These are phyloP conservation scores for Thysanoteuthis rhombus DNA, from an alignment of 2,888 invertebrate species.

Conservation along the genomic window DNA sequence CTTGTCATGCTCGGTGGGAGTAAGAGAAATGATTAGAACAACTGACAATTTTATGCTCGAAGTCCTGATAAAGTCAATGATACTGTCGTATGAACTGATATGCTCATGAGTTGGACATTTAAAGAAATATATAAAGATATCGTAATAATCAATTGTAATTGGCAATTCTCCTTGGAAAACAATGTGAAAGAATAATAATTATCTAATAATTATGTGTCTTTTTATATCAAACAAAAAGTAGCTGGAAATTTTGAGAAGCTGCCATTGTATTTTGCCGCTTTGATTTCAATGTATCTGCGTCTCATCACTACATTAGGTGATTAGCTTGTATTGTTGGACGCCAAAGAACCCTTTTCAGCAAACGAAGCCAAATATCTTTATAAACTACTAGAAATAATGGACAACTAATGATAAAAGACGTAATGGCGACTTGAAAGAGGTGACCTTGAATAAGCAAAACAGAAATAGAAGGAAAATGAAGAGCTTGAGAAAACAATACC, in stretches of 20 bases:
- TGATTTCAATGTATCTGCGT: background rate
- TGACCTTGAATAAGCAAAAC: background rate
- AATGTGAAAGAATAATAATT: background rate
- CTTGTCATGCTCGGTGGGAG: too few species aligned
- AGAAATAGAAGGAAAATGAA: background rate
- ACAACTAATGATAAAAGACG: background rate
- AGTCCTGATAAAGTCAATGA: too few species aligned
- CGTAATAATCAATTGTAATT: background rate
- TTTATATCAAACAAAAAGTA: background rate
- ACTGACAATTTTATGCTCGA: too few species aligned
- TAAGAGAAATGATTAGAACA: too few species aligned
- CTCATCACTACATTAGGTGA: background rate
- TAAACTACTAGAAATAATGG: background rate
- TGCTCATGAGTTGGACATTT: too few species aligned
- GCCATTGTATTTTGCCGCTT: background rate
- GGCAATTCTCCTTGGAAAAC: background rate
- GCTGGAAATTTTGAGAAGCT: background rate
- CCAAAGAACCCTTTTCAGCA: background rate
- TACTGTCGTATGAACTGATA: too few species aligned
- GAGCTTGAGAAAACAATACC: background rate
- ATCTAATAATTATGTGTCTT: background rate
- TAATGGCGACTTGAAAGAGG: background rate
- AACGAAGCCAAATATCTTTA: background rate
- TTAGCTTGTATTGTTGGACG: background rate
- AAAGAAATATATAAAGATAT: background rate